Percentiles rank a stretch among this genome's conserved stretches.
phyloP scores from a whole-genome alignment of 1,140 invertebrate species.

The Drosophila arawakana region DNA sequence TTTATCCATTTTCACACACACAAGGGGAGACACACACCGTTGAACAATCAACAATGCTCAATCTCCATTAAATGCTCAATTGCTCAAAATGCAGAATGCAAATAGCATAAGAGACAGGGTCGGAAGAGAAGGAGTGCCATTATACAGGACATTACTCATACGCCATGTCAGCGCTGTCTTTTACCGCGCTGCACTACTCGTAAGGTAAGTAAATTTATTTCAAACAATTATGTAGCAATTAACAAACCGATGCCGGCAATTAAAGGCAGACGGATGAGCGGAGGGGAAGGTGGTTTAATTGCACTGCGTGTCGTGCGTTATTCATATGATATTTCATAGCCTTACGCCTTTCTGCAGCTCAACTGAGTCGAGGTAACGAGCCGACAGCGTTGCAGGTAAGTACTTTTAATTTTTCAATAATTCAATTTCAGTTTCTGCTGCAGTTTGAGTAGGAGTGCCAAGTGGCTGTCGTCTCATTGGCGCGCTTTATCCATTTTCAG shows the following conservation, averaged over 20 bases:
- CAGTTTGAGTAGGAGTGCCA: neutral
- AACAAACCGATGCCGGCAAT: constrained; percentile 81
- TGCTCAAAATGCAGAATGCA: constrained; percentile 56
- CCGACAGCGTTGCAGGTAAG: constrained; percentile 23
- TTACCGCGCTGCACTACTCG: constrained; percentile 7
- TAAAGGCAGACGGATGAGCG: constrained; percentile 47
- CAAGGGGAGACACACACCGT: neutral
- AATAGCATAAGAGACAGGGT: constrained; percentile 27
- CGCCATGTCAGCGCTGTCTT: constrained; percentile 64
- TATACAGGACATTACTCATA: constrained; percentile 68
- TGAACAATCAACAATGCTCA: constrained; percentile 39
- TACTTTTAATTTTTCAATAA: constrained; percentile 78
- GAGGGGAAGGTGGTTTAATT: constrained; percentile 17
- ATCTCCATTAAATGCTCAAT: constrained; percentile 56
- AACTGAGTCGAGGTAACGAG: neutral
- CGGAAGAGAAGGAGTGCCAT: constrained; percentile 9
- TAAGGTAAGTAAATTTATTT: constrained; percentile 76
- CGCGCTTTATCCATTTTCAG: constrained; percentile 17
- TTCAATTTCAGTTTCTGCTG: constrained; percentile 55
- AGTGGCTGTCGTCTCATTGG: constrained; percentile 16
- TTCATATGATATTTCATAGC: constrained; percentile 70
- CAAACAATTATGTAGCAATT: constrained; percentile 82
- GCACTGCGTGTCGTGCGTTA: constrained; percentile 56
- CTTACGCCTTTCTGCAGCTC: constrained; percentile 40
- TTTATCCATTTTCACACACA: constrained; percentile 27